Conservation (phyloP, 2,888 invertebrate genomes). For the Hymenopus coronatus region DNA sequence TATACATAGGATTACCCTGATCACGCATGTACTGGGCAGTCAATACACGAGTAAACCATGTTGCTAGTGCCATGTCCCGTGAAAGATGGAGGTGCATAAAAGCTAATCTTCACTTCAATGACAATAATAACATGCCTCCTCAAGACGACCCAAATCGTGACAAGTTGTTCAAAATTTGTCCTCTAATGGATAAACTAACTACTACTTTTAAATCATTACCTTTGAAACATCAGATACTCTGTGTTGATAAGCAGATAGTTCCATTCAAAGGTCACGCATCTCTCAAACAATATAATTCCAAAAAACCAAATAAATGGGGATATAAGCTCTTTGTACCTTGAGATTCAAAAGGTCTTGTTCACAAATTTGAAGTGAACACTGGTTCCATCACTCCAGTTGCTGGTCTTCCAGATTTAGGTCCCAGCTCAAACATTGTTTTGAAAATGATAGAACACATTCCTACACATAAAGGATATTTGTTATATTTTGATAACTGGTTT, state of each 20-base stretch:
- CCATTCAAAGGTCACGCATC: neutral
- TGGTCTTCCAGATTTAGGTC: neutral
- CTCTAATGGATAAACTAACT: neutral
- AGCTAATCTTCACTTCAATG: neutral
- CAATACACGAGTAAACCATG: neutral
- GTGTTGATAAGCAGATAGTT: neutral
- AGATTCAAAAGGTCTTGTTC: constrained; percentile 39
- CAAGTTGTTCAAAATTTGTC: neutral
- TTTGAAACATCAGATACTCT: neutral
- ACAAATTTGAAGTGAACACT: constrained; percentile 42
- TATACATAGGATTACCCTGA: neutral
- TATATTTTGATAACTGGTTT: neutral
- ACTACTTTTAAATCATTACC: neutral
- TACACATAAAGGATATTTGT: neutral
- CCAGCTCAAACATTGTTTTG: neutral
- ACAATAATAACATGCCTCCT: neutral
- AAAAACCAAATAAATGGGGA: constrained; percentile 46
- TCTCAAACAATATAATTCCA: constrained; percentile 42
- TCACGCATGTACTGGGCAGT: neutral
- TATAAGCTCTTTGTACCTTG: constrained; percentile 40
- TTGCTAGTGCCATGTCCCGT: neutral
- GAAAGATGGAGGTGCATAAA: neutral
- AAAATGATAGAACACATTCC: neutral
- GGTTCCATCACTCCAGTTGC: constrained; percentile 28
- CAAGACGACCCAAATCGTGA: neutral